Evolutionary conservation across 2,888 invertebrate species (phyloP).

Genomic region (Labia minor): DNA sequence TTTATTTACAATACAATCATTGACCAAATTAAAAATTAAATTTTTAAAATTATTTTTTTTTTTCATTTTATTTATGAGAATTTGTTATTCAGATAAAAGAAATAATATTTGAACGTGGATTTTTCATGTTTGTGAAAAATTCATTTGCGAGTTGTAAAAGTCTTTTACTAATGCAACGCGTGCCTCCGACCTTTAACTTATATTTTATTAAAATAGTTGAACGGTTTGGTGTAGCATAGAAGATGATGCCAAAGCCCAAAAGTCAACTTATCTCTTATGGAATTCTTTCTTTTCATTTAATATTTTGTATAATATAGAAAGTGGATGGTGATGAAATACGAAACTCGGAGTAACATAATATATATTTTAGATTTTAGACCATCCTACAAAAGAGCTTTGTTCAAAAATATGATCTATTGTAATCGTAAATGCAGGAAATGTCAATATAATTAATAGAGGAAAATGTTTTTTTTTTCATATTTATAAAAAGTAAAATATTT

Average conservation of each 20-base stretch:
- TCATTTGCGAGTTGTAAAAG: neutral
- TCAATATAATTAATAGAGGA: too few species aligned
- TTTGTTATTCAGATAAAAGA: neutral
- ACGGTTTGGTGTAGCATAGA: neutral
- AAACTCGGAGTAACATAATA: neutral
- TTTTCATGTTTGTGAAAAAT: neutral
- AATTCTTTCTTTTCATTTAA: too few species aligned
- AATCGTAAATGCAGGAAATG: too few species aligned
- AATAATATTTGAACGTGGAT: neutral
- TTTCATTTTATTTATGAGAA: neutral
- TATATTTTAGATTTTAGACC: neutral
- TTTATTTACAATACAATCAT: too few species aligned
- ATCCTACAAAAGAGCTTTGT: neutral
- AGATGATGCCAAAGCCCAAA: neutral
- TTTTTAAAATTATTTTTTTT: too few species aligned
- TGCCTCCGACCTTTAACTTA: neutral
- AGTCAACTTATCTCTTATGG: too few species aligned
- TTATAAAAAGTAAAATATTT: too few species aligned
- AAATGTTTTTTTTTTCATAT: too few species aligned
- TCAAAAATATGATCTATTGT: too few species aligned
- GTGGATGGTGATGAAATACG: too few species aligned
- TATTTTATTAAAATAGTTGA: constrained; percentile 7
- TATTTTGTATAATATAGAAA: too few species aligned
- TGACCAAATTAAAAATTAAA: too few species aligned
- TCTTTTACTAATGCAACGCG: neutral